These are phyloP conservation scores for Clupea harengus DNA, from an alignment of 2,113 vertebrate genomes.

Conservation along the genomic window DNA sequence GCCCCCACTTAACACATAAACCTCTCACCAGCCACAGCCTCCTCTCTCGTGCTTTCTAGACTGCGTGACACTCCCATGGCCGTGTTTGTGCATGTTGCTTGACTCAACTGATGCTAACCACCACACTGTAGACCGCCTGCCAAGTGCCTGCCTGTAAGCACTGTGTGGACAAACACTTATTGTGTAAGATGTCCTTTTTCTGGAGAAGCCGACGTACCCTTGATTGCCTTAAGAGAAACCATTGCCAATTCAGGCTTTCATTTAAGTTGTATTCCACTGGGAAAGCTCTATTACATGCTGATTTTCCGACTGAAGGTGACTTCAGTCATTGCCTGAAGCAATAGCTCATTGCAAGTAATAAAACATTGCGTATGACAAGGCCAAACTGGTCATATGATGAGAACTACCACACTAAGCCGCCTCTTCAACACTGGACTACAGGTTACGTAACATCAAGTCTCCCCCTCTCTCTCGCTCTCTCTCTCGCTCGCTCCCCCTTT, in stretches of 20 bases:
- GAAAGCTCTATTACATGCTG: neutral
- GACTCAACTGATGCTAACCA: neutral
- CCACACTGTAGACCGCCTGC: neutral
- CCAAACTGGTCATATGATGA: constrained; percentile 13
- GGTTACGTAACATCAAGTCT: neutral
- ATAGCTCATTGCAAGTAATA: neutral
- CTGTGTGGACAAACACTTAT: neutral
- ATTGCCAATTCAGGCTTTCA: neutral
- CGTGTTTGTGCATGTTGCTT: neutral
- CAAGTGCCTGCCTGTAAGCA: neutral
- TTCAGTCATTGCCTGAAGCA: neutral
- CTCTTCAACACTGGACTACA: neutral
- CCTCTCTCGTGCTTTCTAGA: neutral
- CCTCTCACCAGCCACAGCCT: neutral
- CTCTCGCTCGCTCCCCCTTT: neutral
- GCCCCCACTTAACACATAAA: neutral
- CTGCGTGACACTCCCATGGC: neutral
- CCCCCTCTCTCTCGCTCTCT: neutral
- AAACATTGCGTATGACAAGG: neutral
- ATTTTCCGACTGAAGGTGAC: neutral
- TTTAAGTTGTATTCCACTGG: neutral
- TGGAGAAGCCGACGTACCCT: neutral
- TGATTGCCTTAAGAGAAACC: neutral
- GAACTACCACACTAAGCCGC: neutral
- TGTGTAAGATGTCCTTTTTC: constrained; percentile 6